Evolutionary conservation across 2,113 vertebrate genomes (phyloP).

Genomic region (Cichladusa arquata): DNA sequence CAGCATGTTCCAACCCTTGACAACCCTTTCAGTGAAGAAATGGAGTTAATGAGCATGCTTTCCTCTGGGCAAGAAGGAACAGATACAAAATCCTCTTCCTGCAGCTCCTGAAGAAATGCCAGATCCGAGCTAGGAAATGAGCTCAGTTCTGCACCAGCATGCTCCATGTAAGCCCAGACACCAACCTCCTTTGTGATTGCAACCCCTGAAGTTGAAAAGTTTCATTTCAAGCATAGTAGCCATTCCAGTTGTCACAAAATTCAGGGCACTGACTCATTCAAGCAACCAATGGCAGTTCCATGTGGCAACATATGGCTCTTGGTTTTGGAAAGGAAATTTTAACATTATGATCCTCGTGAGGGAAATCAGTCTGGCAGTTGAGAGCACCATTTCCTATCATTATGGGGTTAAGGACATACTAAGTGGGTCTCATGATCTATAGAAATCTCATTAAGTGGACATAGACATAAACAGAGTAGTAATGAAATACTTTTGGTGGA

Average conservation of each 20-base stretch:
- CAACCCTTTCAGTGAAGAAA: not conserved
- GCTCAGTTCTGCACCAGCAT: not conserved
- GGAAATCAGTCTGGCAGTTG: not conserved
- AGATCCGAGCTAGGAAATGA: not conserved
- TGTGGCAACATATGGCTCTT: slow-evolving; percentile 12
- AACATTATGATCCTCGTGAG: not conserved
- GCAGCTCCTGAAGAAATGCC: slow-evolving; percentile 14
- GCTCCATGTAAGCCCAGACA: not conserved
- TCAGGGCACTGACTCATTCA: not conserved
- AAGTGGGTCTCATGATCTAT: slow-evolving; percentile 40
- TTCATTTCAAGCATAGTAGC: not conserved
- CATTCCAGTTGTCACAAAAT: slow-evolving; percentile 1
- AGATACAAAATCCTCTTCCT: not conserved
- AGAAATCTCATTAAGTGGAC: slow-evolving; percentile 46
- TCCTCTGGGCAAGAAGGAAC: not conserved
- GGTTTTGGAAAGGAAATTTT: slow-evolving; percentile 24
- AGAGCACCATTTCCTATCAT: slow-evolving; percentile 44
- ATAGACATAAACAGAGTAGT: slow-evolving; percentile 12
- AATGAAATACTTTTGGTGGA: slow-evolving; percentile 40
- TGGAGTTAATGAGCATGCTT: not conserved
- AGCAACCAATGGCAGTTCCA: not conserved
- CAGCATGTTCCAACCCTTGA: not conserved
- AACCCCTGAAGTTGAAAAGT: not conserved
- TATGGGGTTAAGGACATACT: slow-evolving; percentile 35
- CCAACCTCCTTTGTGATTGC: not conserved